Conservation (phyloP, 2,888 invertebrate species). For the Silvanus unidentatus region DNA sequence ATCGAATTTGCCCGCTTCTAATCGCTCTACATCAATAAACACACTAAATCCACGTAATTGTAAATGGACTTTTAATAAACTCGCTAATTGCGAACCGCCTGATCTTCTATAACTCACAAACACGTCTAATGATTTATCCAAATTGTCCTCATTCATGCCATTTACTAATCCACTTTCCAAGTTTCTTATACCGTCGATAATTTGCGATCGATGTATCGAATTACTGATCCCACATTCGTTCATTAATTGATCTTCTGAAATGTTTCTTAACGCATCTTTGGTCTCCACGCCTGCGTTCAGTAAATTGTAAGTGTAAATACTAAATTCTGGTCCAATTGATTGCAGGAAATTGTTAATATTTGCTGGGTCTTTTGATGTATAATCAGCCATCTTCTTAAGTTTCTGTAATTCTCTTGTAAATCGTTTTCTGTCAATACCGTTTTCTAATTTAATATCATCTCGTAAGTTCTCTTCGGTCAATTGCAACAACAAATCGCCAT, state of each 20-base stretch:
- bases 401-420: constrained; percentile 90
- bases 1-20: constrained; percentile 98
- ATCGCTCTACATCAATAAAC: constrained; percentile 95
- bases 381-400: constrained; percentile 93
- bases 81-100: constrained; percentile 94
- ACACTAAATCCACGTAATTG: constrained; percentile 93
- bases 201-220: constrained; percentile 88
- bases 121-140: constrained; percentile 89
- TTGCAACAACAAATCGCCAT: constrained; percentile 91
- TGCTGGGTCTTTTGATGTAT: constrained; percentile 89
- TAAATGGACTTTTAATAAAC: constrained; percentile 91
- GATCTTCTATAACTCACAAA: constrained; percentile 97
- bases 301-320: constrained; percentile 95
- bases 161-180: constrained; percentile 61
- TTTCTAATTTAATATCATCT: constrained; percentile 87
- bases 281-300: constrained; percentile 88
- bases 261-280: constrained; percentile 73
- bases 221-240: constrained; percentile 88
- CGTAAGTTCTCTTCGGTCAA: constrained; percentile 86
- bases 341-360: constrained; percentile 82
- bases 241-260: constrained; percentile 87
- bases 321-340: constrained; percentile 80
- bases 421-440: constrained; percentile 88
- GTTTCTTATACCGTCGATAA: constrained; percentile 79
- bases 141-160: constrained; percentile 64